Conservation (phyloP, 2,797 vertebrate species). For the Catharus ustulatus region DNA sequence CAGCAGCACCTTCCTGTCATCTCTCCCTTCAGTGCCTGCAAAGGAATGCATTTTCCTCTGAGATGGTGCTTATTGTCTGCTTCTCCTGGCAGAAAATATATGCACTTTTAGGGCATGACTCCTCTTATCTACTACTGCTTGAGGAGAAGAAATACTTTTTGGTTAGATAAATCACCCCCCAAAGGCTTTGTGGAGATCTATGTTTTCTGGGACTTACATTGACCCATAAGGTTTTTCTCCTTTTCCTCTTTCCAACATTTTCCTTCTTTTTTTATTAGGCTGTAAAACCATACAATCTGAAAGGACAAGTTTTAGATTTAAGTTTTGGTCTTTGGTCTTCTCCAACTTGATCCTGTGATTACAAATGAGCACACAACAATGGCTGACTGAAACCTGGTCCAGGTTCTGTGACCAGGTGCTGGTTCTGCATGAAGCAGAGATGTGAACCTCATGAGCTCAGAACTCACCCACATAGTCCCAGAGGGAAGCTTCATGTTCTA, state of each 20-base stretch:
- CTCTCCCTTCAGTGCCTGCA: background rate
- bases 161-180: background rate
- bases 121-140: background rate
- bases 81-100: background rate
- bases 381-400: background rate
- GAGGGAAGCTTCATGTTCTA: background rate
- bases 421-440: background rate
- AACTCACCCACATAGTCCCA: background rate
- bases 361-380: background rate
- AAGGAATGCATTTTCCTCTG: background rate
- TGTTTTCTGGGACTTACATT: background rate
- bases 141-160: background rate
- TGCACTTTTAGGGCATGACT: background rate
- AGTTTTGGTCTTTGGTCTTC: background rate
- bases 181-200: background rate
- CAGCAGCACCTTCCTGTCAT: background rate
- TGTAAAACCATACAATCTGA: background rate
- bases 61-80: background rate
- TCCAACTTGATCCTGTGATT: background rate
- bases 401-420: background rate
- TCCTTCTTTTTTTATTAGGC: background rate
- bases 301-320: background rate
- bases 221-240: background rate
- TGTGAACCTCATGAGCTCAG: background rate
- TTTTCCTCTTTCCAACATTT: background rate